Base-by-base conservation (phyloP, 2,113 vertebrate species). In the Chamaea fasciata region DNA sequence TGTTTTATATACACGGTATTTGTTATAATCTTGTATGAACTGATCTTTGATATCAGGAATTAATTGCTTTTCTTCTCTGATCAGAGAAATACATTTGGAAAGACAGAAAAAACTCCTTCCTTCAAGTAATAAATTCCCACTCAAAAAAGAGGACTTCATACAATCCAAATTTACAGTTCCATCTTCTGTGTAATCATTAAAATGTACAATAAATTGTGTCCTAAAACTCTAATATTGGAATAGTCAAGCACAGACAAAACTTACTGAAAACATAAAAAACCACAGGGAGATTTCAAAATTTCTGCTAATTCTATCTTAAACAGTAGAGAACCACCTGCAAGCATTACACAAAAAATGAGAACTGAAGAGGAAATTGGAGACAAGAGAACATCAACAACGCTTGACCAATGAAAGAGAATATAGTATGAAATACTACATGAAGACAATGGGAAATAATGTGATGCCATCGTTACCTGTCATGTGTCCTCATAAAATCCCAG, bases 401-500 rank as follows among this genome's bases (percentile, higher is more conserved):
- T 5, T 60, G n/a, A 70, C 15, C 41, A 79, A 1, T 24, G 18
- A 53, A 91, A 76, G n/a, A 73, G 14, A 93, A 70, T 28, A 44
- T 5, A n/a, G 4, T 20, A 42, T 26, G 10, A 91, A 91, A 95
- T 13, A 33, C 11, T 77, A 60, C n/a, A 49, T 9, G 39, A 70
- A 90, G 52, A 74, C 22, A 81, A 70, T 28, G 52, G 35, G 27
- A 92, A 87, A 52, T 63, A 83, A 78, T 0, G 1, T 18, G 23
- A 89, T 53, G 47, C 37, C 37, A 70, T 64, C 4, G 2, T 98
- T 98, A 99, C 98, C 99, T 99, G 98, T 99, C 99, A 95, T 99
- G 98, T 27, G 98, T 98, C 96, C 97, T 97, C 99, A 99, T 98
- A 96, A 98, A 99, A 97, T 99, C 99, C 99, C 98, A 99, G 82